Base-by-base conservation (phyloP, 2,888 invertebrate species). In the Venusia cambrica region DNA sequence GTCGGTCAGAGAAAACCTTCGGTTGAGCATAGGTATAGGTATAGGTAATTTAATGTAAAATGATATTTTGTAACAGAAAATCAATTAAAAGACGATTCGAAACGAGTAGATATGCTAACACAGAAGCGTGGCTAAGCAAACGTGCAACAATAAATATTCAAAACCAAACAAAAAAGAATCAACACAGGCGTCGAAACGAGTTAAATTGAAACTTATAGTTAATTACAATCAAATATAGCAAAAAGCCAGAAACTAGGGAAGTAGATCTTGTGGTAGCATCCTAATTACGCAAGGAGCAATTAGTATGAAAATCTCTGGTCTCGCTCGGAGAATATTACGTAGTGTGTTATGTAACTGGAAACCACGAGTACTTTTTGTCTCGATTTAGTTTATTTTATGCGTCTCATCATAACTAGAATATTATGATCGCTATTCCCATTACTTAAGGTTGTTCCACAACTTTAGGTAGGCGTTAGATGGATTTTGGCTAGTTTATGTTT, bases 251-350 rank as follows among this genome's bases (percentile, higher is more conserved):
- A 49, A 49, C 25, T 41, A 38, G 53, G 57, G 57, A 62, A 63
- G 54, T 56, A 32, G 51, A 57, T 51, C 51, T 50, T 47, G 52
- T 49, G 36, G 41, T 52, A 30, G 52, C 60, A 68, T 69, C 62
- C 63, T 62, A 59, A 53, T 75, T 73, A 58, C 61, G 54, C 53
- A 62, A 75, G 58, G 59, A 68, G 69, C 53, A 67, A 76, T 78
- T 77, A 70, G 64, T 66, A 73, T 72, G 65, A 66, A 71, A 59
- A 73, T 67, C 48, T 62, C 58, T 48, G 62, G 70, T 73, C 63
- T 66, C 68, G 73, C 72, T 66, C 58, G 48, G 55, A 44, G 47
- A 58, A 54, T 64, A 60, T 51, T 49, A 49, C 41, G 46, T 45
- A 38, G 44, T n/a, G n/a, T 17, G 45, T 51, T 51, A 40, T 42